Conservation (phyloP, 2,113 vertebrate genomes). For the Erythrolamprus reginae region DNA sequence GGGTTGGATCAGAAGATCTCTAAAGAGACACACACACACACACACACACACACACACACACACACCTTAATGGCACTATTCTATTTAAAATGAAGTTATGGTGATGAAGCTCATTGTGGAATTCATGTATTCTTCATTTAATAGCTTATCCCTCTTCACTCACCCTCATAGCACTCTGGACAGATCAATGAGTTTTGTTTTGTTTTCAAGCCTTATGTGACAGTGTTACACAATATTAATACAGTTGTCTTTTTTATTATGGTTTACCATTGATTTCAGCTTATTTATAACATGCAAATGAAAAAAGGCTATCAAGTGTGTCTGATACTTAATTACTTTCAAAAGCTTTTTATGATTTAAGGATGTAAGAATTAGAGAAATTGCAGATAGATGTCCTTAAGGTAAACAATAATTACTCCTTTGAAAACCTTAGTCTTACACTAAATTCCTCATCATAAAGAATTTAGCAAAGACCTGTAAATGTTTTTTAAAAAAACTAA, state of each 20-base stretch:
- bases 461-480: slow-evolving; percentile 39
- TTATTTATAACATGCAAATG: slow-evolving; percentile 27
- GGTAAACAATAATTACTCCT: slow-evolving; percentile 53
- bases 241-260: slow-evolving; percentile 48
- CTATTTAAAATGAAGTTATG: not conserved
- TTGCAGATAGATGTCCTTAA: slow-evolving; percentile 51
- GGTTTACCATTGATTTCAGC: slow-evolving; percentile 52
- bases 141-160: not conserved
- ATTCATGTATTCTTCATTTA: slow-evolving; percentile 18
- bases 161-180: not conserved
- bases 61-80: not conserved
- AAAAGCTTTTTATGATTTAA: slow-evolving; percentile 49
- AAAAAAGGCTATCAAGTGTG: slow-evolving; percentile 56
- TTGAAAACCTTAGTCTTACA: slow-evolving; percentile 50
- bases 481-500: slow-evolving; percentile 33
- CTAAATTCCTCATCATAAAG: slow-evolving; percentile 52
- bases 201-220: slow-evolving; percentile 33
- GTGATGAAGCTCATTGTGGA: not conserved
- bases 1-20: too few relatives aligned
- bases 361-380: slow-evolving; percentile 58
- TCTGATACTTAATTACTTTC: slow-evolving; percentile 63
- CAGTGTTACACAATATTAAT: slow-evolving; percentile 39
- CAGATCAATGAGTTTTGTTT: slow-evolving; percentile 38
- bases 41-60: too few relatives aligned
- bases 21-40: too few relatives aligned